Conservation (phyloP, 2,888 invertebrate genomes). For the Lottia gigantea region DNA sequence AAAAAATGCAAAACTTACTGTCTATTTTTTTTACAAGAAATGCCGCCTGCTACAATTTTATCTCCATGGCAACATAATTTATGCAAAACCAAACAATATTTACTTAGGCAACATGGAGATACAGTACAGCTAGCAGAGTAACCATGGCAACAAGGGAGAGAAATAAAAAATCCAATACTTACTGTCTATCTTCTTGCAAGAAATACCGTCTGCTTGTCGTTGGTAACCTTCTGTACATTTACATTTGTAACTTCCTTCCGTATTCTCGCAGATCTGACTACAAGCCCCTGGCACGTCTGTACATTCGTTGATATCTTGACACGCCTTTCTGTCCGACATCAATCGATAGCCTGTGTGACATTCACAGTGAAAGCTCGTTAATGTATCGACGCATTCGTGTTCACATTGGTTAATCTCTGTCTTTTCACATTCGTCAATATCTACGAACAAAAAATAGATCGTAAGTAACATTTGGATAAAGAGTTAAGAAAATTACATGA, state of each 20-base stretch:
- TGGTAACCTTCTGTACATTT: conserved; percentile 95
- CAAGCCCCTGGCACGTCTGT: conserved; percentile 87
- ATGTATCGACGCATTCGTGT: conserved; percentile 93
- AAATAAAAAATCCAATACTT: conserved; percentile 35
- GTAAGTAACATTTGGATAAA: no score
- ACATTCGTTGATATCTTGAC: conserved; percentile 67
- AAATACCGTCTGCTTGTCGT: conserved; percentile 78
- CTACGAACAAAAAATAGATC: conserved; percentile 45
- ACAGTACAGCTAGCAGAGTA: no score
- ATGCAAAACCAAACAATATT: no score
- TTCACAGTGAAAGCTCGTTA: conserved; percentile 93
- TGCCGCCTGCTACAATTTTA: no score
- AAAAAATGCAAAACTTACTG: no score
- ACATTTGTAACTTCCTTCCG: conserved; percentile 93
- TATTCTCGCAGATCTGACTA: conserved; percentile 94
- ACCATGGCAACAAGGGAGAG: no score
- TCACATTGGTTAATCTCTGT: conserved; percentile 93
- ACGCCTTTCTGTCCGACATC: conserved; percentile 82
- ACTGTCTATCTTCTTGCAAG: conserved; percentile 90
- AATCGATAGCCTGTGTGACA: conserved; percentile 94
- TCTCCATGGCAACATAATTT: no score
- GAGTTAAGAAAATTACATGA: no score
- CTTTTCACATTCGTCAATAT: conserved; percentile 93
- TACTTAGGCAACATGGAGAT: no score
- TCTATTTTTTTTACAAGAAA: no score